These are phyloP conservation scores for Cyprinella venusta DNA, from an alignment of 2,797 vertebrate genomes.

Conservation along the genomic window DNA sequence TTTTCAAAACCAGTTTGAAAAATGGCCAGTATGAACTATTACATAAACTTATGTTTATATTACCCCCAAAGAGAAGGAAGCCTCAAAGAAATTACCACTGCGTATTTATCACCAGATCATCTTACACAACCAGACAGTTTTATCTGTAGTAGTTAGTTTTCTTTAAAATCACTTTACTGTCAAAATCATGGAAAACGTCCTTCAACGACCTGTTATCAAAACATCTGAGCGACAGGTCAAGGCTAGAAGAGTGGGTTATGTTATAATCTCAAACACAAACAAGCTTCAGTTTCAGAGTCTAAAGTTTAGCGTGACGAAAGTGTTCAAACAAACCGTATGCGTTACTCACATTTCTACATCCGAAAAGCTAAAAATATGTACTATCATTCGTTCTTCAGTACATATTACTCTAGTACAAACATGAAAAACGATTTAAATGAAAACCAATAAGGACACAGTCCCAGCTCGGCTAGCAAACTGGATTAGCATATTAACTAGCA, in stretches of 20 bases:
- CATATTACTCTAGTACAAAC: not conserved
- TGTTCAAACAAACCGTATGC: not conserved
- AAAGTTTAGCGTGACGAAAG: not conserved
- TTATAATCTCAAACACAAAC: not conserved
- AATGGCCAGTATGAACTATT: not conserved
- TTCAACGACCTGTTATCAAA: not conserved
- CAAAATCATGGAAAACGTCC: conserved; percentile 5
- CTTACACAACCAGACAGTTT: not conserved
- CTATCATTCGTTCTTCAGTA: rapidly evolving
- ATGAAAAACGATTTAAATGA: not conserved
- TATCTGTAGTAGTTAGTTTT: conserved; percentile 4
- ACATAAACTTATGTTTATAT: not conserved
- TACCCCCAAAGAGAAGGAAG: not conserved
- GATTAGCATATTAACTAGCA: conserved; percentile 5
- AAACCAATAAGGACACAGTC: not conserved
- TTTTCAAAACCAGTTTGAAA: not conserved
- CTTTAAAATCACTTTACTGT: not conserved
- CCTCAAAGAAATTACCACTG: not conserved
- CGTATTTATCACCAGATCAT: not conserved
- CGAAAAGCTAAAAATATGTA: not conserved
- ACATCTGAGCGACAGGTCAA: conserved; percentile 1
- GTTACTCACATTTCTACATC: not conserved
- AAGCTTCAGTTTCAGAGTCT: not conserved
- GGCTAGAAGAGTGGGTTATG: not conserved
- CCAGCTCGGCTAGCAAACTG: not conserved